Conservation (phyloP, 2,797 vertebrate species). For the Danio albolineatus region DNA sequence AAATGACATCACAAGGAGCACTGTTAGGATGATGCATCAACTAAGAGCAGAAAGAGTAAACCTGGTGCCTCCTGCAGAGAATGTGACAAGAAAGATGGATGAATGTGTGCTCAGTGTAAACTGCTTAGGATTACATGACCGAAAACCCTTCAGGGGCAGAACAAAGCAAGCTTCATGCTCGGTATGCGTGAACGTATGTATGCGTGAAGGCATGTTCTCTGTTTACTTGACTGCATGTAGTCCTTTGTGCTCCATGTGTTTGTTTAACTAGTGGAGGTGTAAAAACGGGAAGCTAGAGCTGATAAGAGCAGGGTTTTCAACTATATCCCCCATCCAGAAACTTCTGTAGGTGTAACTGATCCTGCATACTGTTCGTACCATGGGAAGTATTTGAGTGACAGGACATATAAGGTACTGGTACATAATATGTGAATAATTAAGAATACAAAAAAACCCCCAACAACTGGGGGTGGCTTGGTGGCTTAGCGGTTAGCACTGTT, state of each 20-base stretch:
- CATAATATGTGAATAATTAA: too few relatives aligned
- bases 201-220: slow-evolving; percentile 45
- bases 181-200: slow-evolving; percentile 18
- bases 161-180: slow-evolving; percentile 30
- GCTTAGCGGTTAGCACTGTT: too few relatives aligned
- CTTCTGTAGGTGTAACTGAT: slow-evolving; percentile 29
- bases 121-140: slow-evolving; percentile 65
- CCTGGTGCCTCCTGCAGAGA: slow-evolving; percentile 68
- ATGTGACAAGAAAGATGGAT: slow-evolving; percentile 77
- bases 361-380: slow-evolving; percentile 4
- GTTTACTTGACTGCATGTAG: slow-evolving; percentile 52
- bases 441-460: too few relatives aligned
- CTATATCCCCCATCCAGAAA: slow-evolving; percentile 40
- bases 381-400: neutral
- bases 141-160: slow-evolving; percentile 46
- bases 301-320: slow-evolving; percentile 55
- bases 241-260: slow-evolving; percentile 39
- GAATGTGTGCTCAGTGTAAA: slow-evolving; percentile 68
- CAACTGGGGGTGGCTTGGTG: too few relatives aligned
- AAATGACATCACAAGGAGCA: slow-evolving; percentile 65
- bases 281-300: slow-evolving; percentile 42
- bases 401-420: too few relatives aligned
- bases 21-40: slow-evolving; percentile 17
- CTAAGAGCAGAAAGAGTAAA: slow-evolving; percentile 64
- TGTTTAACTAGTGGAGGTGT: slow-evolving; percentile 46